phyloP scores from a whole-genome alignment of 1,140 invertebrate genomes.

The Cheumatopsyche charites region DNA sequence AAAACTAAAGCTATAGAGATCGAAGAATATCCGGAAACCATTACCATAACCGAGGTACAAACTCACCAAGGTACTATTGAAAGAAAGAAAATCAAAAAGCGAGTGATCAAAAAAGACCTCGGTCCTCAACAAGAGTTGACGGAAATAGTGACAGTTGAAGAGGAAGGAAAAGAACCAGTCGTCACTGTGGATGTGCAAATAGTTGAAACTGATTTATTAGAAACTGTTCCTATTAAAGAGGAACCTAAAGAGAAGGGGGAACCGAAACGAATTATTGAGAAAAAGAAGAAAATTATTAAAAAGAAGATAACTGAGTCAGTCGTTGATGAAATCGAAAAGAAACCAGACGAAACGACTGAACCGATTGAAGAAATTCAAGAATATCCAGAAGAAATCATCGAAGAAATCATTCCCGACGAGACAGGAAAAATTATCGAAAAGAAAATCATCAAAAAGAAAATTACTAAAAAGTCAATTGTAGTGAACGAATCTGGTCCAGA shows the following conservation, averaged over 20 bases:
- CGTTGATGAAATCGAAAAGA: constrained; percentile 35
- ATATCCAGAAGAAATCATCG: constrained; percentile 49
- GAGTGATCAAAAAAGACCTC: constrained; percentile 52
- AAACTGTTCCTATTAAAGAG: constrained; percentile 50
- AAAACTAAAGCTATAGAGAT: constrained; percentile 45
- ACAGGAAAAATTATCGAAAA: constrained; percentile 39
- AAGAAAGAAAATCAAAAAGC: constrained; percentile 49
- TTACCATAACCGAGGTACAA: constrained; percentile 53
- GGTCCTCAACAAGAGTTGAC: constrained; percentile 52
- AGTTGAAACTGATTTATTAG: constrained; percentile 56
- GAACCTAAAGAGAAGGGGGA: constrained; percentile 32
- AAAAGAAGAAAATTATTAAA: constrained; percentile 22
- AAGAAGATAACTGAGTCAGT: constrained; percentile 36
- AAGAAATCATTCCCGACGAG: constrained; percentile 42
- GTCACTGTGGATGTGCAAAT: constrained; percentile 55
- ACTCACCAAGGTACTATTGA: constrained; percentile 49
- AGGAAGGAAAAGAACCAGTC: constrained; percentile 53
- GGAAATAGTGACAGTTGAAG: constrained; percentile 54
- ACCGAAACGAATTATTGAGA: constrained; percentile 45
- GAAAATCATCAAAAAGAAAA: constrained; percentile 40
- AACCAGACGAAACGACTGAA: constrained; percentile 36
- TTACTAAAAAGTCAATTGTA: constrained; percentile 34
- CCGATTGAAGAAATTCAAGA: constrained; percentile 52
- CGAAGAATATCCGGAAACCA: constrained; percentile 55
- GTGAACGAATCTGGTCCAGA: background rate